A percentile compares a stretch with the other conserved stretches of the same genome.
Conservation (phyloP, 2,797 vertebrate species). For the Lates japonicus region DNA sequence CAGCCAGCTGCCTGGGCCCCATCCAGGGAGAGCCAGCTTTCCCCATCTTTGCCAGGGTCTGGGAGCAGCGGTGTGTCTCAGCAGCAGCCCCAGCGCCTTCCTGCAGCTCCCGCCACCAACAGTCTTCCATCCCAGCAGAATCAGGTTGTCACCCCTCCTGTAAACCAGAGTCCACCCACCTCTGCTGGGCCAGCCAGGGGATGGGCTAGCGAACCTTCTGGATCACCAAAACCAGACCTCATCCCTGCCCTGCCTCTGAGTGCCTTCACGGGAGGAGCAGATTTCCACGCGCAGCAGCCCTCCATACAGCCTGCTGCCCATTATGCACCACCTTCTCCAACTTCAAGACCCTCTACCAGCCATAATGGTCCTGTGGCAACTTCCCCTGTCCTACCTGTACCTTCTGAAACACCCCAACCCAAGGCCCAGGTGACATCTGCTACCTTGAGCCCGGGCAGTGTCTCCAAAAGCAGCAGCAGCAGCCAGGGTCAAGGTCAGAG, state of each 20-base stretch:
- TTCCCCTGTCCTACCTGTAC: slow-evolving; percentile 26
- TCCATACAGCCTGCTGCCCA: slow-evolving; percentile 50
- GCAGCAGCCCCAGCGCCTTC: slow-evolving; percentile 65
- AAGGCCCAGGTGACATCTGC: slow-evolving; percentile 19
- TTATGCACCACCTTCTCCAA: slow-evolving; percentile 45
- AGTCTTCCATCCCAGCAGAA: slow-evolving; percentile 67
- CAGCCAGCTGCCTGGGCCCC: slow-evolving; percentile 71
- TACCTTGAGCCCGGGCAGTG: slow-evolving; percentile 39
- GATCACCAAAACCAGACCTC: slow-evolving; percentile 62
- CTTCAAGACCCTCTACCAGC: slow-evolving; percentile 46
- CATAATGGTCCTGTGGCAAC: slow-evolving; percentile 61
- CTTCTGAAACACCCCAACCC: too few relatives aligned
- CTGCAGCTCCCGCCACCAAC: slow-evolving; percentile 69
- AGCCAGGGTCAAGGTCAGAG: slow-evolving; percentile 59
- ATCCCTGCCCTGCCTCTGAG: slow-evolving; percentile 72
- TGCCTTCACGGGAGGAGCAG: slow-evolving; percentile 74
- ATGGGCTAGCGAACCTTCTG: slow-evolving; percentile 57
- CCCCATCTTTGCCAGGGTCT: slow-evolving; percentile 47
- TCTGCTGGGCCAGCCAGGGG: slow-evolving; percentile 52
- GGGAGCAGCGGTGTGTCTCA: slow-evolving; percentile 39
- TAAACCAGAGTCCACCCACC: slow-evolving; percentile 67
- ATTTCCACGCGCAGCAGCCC: slow-evolving; percentile 65
- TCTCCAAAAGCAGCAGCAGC: slow-evolving; percentile 56
- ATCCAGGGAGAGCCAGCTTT: slow-evolving; percentile 55
- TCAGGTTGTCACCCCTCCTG: slow-evolving; percentile 21